These are phyloP conservation scores for Caenorhabditis drosophilae DNA, from an alignment of 2,888 invertebrate genomes.

Conservation along the genomic window DNA sequence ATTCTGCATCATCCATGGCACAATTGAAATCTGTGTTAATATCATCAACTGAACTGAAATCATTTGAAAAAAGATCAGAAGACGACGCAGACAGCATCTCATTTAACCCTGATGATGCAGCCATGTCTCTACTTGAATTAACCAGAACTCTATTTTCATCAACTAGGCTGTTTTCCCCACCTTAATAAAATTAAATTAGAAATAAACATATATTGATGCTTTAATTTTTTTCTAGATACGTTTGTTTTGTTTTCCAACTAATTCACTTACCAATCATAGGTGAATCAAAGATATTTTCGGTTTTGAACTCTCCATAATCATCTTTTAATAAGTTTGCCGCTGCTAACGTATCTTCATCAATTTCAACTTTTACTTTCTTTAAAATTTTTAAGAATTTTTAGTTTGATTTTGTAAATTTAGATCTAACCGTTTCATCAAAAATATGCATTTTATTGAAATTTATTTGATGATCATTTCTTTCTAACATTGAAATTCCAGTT, in stretches of 20 bases:
- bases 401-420: neutral
- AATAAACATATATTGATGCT: no score
- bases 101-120: no score
- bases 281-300: slow-evolving; percentile 4
- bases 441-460: neutral
- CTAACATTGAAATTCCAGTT: neutral
- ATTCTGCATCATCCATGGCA: slow-evolving; percentile 27
- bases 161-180: no score
- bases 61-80: slow-evolving; percentile 23
- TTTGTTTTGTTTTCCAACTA: no score
- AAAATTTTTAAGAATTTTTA: slow-evolving; percentile 3
- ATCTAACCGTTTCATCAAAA: slow-evolving; percentile 1
- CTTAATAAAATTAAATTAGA: no score
- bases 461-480: no score
- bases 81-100: slow-evolving; percentile 26
- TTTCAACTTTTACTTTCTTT: slow-evolving; percentile 32
- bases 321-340: slow-evolving; percentile 24
- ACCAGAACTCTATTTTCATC: no score
- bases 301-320: slow-evolving; percentile 11
- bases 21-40: slow-evolving; percentile 22
- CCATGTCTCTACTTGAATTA: no score
- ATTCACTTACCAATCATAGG: no score
- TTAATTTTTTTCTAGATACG: no score
- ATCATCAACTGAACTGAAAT: slow-evolving; percentile 33
- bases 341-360: slow-evolving; percentile 33